Conservation (phyloP, 2,113 vertebrate genomes). For the Ginglymostoma cirratum region DNA sequence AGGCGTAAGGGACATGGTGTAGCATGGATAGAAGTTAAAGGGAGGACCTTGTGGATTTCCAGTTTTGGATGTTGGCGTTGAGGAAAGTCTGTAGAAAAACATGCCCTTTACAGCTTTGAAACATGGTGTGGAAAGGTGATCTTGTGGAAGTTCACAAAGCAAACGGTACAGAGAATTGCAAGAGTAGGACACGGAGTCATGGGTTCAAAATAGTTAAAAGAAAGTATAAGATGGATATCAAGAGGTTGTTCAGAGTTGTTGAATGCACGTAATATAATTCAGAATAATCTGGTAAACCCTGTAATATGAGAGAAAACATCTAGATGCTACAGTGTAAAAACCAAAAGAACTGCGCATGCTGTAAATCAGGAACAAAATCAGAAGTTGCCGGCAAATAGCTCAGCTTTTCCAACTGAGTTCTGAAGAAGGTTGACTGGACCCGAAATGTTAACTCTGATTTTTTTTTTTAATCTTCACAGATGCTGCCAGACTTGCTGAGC, state of each 20-base stretch:
- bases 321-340: too few relatives aligned
- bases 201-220: not conserved
- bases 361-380: too few relatives aligned
- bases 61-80: not conserved
- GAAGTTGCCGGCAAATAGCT: too few relatives aligned
- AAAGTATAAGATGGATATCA: not conserved
- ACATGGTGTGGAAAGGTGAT: not conserved
- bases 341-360: too few relatives aligned
- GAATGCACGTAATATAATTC: not conserved
- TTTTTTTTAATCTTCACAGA: too few relatives aligned
- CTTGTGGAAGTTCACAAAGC: not conserved
- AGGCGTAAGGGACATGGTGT: not conserved
- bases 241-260: not conserved
- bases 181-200: not conserved
- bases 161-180: not conserved
- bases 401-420: too few relatives aligned
- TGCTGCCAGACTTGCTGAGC: too few relatives aligned
- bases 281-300: not conserved
- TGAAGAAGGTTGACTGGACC: too few relatives aligned
- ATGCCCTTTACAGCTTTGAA: not conserved
- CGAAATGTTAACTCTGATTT: too few relatives aligned
- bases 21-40: not conserved
- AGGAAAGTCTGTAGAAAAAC: not conserved
- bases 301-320: too few relatives aligned
- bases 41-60: not conserved